A percentile compares a stretch with the other conserved stretches of the same genome.
Conservation (phyloP, 1,140 invertebrate genomes). For the Druon quercuslanigerum region DNA sequence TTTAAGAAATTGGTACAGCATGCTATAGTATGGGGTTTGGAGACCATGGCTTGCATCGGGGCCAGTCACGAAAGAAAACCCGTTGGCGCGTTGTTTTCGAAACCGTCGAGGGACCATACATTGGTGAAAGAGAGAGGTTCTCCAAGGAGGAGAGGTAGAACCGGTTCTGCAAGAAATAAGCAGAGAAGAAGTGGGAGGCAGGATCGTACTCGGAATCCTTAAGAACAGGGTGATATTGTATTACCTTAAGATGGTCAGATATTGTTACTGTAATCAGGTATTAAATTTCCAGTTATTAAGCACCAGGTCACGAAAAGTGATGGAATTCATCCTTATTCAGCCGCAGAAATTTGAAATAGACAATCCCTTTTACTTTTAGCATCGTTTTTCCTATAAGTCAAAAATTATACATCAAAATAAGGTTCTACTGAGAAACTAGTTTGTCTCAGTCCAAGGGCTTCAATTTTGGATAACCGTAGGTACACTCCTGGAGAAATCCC, state of each 20-base stretch:
- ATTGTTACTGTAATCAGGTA: not conserved
- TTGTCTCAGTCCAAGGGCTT: too few species aligned
- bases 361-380: too few species aligned
- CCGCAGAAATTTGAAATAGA: too few species aligned
- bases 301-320: not conserved
- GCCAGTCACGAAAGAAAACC: conserved; percentile 41
- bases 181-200: conserved; percentile 43
- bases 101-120: conserved; percentile 50
- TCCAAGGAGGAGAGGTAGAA: conserved; percentile 39
- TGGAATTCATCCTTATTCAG: too few species aligned
- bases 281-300: conserved; percentile 14
- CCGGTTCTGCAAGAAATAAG: conserved; percentile 56
- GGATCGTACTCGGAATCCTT: conserved; percentile 34
- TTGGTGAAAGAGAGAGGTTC: conserved; percentile 31
- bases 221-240: conserved; percentile 10
- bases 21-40: not conserved
- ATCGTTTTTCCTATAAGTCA: too few species aligned
- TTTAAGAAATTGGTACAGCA: conserved; percentile 21
- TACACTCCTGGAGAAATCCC: conserved; percentile 35
- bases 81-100: conserved; percentile 57
- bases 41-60: conserved; percentile 24
- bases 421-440: not conserved
- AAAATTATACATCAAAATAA: not conserved
- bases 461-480: not conserved
- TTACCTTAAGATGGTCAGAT: not conserved